Conservation (phyloP, 2,888 invertebrate genomes). For the Escarpia spicata region DNA sequence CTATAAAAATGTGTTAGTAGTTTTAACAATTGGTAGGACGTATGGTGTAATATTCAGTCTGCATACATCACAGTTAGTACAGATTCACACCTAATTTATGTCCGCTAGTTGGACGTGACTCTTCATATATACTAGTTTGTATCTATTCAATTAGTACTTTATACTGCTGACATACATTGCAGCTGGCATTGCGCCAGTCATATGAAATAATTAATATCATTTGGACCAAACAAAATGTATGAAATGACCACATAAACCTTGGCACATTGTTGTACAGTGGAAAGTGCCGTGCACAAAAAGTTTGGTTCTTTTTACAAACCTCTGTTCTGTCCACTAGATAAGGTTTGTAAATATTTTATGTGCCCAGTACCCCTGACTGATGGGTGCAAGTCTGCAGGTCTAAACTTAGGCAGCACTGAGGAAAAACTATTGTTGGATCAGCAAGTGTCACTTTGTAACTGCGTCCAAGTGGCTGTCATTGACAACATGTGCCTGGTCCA, state of each 20-base stretch:
- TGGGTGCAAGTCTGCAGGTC: neutral
- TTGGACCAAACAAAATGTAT: neutral
- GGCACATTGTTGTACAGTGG: neutral
- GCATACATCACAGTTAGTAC: neutral
- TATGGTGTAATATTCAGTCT: neutral
- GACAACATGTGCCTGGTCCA: neutral
- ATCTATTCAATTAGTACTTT: neutral
- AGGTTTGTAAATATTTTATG: neutral
- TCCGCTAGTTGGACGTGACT: neutral
- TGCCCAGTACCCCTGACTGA: neutral
- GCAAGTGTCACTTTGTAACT: slow-evolving; percentile 8
- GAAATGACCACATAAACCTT: neutral
- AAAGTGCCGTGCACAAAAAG: neutral
- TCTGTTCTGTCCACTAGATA: neutral
- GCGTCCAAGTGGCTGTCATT: neutral
- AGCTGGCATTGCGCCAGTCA: neutral
- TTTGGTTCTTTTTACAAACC: neutral
- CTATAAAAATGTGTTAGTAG: neutral
- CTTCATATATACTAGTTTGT: neutral
- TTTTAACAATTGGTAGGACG: neutral
- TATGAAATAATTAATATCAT: neutral
- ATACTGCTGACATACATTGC: neutral
- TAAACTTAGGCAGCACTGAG: neutral
- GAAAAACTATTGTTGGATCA: neutral
- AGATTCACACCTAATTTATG: neutral